phyloP scores from a whole-genome alignment of 1,140 invertebrate genomes.

The Sarcophaga bullata region DNA sequence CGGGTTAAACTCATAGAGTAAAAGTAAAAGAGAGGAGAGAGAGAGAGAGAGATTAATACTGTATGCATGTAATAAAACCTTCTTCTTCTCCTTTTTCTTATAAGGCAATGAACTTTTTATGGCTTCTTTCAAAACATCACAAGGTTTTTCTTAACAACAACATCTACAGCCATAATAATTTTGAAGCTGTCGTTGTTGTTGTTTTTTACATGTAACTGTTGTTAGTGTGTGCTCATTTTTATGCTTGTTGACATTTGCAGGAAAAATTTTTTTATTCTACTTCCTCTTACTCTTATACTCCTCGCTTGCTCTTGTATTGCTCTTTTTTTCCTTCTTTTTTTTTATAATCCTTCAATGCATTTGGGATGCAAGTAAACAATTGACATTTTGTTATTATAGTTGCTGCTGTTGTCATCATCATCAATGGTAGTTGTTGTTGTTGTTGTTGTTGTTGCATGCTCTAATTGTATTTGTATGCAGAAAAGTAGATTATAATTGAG shows the following conservation, averaged over 20 bases:
- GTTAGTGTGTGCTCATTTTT: background rate
- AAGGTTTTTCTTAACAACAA: background rate
- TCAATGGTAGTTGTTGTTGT: too few species aligned
- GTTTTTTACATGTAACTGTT: background rate
- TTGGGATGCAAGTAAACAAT: background rate
- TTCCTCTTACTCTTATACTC: background rate
- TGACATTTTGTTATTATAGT: too few species aligned
- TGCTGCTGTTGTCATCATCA: too few species aligned
- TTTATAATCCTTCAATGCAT: background rate
- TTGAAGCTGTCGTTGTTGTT: too few species aligned
- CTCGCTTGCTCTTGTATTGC: background rate
- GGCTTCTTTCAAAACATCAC: background rate
- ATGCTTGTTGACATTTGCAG: background rate
- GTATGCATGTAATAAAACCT: too few species aligned
- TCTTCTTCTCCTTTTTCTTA: background rate
- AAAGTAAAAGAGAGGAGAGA: too few species aligned
- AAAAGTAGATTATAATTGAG: too few species aligned
- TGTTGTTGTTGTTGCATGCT: too few species aligned
- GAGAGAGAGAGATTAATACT: too few species aligned
- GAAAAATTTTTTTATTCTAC: background rate
- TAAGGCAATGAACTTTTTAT: slow-evolving; percentile 4
- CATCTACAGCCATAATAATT: too few species aligned
- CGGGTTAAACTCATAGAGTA: too few species aligned
- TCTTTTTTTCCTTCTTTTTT: background rate
- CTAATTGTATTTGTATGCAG: too few species aligned